Conservation (phyloP, 2,888 invertebrate genomes). For the Synanthedon vespiformis region DNA sequence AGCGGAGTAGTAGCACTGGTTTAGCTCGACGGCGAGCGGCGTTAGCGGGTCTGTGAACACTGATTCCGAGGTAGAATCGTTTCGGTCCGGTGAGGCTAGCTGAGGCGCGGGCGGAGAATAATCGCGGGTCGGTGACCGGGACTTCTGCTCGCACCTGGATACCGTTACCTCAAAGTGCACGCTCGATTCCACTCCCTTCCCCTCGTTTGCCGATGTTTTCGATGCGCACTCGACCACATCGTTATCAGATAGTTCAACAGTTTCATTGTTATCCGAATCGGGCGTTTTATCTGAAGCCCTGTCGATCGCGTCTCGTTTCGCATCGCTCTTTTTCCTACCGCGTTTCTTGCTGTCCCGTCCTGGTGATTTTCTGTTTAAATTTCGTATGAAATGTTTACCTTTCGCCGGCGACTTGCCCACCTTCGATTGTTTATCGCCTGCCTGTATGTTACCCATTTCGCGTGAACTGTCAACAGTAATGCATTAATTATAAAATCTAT, state of each 20-base stretch:
- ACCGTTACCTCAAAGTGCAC: constrained; percentile 59
- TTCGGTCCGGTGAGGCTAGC: constrained; percentile 49
- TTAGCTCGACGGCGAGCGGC: constrained; percentile 72
- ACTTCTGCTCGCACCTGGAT: constrained; percentile 47
- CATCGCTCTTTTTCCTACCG: constrained; percentile 48
- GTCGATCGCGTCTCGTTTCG: constrained; percentile 44
- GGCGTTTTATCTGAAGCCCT: constrained; percentile 59
- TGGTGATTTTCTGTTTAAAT: constrained; percentile 53
- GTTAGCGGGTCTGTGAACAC: constrained; percentile 81
- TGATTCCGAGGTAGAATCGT: constrained; percentile 77
- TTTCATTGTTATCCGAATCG: constrained; percentile 60
- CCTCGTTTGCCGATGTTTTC: constrained; percentile 37
- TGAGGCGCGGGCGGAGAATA: constrained; percentile 23
- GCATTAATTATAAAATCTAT: not conserved
- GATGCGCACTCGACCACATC: constrained; percentile 60
- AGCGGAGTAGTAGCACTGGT: constrained; percentile 74
- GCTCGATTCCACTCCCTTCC: constrained; percentile 36
- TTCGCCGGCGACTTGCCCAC: constrained; percentile 69
- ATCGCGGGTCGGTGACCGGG: constrained; percentile 63
- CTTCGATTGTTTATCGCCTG: constrained; percentile 63
- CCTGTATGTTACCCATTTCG: constrained; percentile 69
- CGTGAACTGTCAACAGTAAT: not conserved
- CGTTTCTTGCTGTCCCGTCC: constrained; percentile 55
- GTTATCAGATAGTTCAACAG: constrained; percentile 58
- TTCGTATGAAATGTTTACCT: constrained; percentile 68